phyloP scores from a whole-genome alignment of 2,797 vertebrate species.

The Onychomys torridus region DNA sequence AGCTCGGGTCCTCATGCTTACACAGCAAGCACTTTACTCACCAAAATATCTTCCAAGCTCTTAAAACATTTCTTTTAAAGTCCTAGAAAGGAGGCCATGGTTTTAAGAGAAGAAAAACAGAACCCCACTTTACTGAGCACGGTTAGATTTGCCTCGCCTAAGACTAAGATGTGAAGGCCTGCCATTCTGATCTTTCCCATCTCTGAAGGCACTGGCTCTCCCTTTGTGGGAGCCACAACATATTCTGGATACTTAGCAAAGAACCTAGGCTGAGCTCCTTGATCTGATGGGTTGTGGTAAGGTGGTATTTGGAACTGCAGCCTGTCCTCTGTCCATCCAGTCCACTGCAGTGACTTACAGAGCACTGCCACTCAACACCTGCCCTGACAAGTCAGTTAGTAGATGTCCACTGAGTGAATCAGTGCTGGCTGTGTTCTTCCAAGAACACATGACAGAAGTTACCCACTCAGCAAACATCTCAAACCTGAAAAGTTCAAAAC shows the following conservation, averaged over 20 bases:
- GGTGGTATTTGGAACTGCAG: neutral
- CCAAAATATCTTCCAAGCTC: neutral
- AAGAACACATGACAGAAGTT: neutral
- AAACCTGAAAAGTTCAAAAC: neutral
- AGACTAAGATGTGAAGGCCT: neutral
- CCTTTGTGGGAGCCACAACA: neutral
- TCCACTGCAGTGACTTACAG: neutral
- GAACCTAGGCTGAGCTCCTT: neutral
- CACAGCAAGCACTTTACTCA: neutral
- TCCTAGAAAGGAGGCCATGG: neutral
- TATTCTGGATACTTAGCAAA: neutral
- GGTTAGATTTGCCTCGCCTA: neutral
- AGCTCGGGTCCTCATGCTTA: neutral
- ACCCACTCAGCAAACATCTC: neutral
- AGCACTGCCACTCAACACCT: fast-evolving
- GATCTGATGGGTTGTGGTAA: neutral
- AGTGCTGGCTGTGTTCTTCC: neutral
- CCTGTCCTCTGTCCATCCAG: neutral
- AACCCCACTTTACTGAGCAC: neutral
- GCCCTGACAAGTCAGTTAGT: neutral
- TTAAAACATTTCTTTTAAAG: neutral
- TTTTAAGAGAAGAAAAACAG: neutral
- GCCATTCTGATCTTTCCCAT: neutral
- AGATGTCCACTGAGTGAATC: neutral
- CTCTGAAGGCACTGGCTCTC: neutral